A percentile compares a stretch with the other conserved stretches of the same genome.
phyloP scores from a whole-genome alignment of 1,140 invertebrate genomes.

The Aradophagus sp. region DNA sequence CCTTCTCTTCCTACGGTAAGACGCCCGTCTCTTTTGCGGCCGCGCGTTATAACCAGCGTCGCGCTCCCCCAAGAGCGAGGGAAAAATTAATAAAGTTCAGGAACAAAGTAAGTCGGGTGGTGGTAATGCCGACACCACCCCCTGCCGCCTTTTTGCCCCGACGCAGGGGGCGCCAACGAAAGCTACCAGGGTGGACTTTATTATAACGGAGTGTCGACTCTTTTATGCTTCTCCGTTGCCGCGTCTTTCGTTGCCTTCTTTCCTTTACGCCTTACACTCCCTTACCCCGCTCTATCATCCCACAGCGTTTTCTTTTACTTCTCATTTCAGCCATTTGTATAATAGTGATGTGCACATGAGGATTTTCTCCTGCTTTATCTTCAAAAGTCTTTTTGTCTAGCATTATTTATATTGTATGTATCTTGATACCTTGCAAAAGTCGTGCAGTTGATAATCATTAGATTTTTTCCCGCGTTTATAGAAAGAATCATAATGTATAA shows the following conservation, averaged over 20 bases:
- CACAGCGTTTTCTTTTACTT: conserved; percentile 13
- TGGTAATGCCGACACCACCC: conserved; percentile 68
- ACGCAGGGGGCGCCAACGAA: conserved; percentile 35
- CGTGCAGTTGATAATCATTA: too few species aligned
- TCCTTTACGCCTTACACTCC: conserved; percentile 37
- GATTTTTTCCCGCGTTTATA: too few species aligned
- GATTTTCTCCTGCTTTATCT: conserved; percentile 45
- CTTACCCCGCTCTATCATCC: not conserved
- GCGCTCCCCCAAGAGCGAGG: conserved; percentile 69
- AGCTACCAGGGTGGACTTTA: conserved; percentile 71
- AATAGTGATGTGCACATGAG: conserved; percentile 54
- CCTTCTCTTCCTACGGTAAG: conserved; percentile 29
- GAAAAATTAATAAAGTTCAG: conserved; percentile 77
- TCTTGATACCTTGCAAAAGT: too few species aligned
- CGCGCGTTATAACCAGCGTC: conserved; percentile 52
- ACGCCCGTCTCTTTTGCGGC: conserved; percentile 47
- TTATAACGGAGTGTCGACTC: conserved; percentile 74
- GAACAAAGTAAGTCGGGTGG: conserved; percentile 76
- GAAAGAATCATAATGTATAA: too few species aligned
- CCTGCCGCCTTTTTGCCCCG: conserved; percentile 44
- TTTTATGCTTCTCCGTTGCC: conserved; percentile 68
- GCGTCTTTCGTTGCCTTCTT: conserved; percentile 53
- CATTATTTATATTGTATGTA: too few species aligned
- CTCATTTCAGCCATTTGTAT: conserved; percentile 47
- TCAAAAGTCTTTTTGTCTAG: conserved; percentile 39